Evolutionary conservation across 2,888 invertebrate genomes (phyloP).

Genomic region (Drosophila ezoana): DNA sequence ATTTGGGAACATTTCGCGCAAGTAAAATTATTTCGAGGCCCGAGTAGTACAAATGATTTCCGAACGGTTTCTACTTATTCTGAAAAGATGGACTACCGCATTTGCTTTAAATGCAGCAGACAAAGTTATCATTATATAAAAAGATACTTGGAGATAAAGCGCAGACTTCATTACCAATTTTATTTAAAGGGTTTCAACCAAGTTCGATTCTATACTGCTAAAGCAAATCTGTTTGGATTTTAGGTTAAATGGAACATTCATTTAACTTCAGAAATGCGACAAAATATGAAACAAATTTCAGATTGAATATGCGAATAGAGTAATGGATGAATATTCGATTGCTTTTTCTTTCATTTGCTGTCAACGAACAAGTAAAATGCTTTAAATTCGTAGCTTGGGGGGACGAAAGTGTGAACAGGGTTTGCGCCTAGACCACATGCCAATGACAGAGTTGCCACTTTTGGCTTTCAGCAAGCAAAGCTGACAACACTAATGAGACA

Average conservation of each 20-base stretch:
- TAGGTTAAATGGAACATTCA: too few species aligned
- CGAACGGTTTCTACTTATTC: background rate
- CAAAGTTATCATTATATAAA: too few species aligned
- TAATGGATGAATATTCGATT: background rate
- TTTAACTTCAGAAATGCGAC: too few species aligned
- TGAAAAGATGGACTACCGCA: too few species aligned
- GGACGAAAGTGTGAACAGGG: constrained; percentile 45
- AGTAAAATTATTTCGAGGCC: background rate
- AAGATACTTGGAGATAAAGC: too few species aligned
- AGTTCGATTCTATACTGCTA: too few species aligned
- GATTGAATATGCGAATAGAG: background rate
- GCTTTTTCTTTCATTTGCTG: background rate
- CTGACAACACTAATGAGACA: constrained; percentile 75
- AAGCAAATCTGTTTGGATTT: too few species aligned
- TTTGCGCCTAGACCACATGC: constrained; percentile 40
- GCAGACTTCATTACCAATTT: too few species aligned
- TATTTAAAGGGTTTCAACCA: too few species aligned
- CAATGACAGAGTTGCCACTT: constrained; percentile 51
- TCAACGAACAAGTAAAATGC: background rate
- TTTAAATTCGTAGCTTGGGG: background rate
- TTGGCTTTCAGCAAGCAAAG: constrained; percentile 30
- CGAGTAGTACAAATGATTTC: background rate
- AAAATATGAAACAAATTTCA: background rate
- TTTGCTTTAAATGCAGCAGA: too few species aligned
- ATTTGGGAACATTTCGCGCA: constrained; percentile 21